Percentiles rank a stretch among this genome's conserved stretches.
phyloP scores from a whole-genome alignment of 2,888 invertebrate species.

The Strigamia transsilvanica region DNA sequence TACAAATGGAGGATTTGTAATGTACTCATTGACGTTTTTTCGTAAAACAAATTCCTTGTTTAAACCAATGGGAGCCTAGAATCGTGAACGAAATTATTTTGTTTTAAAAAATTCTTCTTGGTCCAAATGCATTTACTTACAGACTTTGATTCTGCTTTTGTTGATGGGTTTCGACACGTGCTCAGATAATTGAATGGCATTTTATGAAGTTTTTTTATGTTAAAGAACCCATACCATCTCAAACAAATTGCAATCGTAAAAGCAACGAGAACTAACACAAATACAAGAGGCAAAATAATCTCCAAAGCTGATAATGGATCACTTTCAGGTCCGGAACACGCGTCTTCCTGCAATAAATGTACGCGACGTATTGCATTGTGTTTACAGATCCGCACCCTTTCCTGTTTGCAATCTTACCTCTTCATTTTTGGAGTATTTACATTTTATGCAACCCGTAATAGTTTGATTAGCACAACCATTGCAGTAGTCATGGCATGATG shows the following conservation, averaged over 20 bases:
- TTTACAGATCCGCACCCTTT: not conserved
- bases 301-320: not conserved
- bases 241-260: not conserved
- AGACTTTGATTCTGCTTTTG: not conserved
- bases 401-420: not conserved
- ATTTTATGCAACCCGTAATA: not conserved
- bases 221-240: conserved; percentile 2
- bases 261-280: conserved; percentile 1
- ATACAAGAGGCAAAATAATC: conserved; percentile 10
- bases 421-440: conserved; percentile 20
- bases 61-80: not conserved
- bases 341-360: not conserved
- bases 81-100: not conserved
- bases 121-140: not conserved
- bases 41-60: not conserved
- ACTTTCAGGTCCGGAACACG: not conserved
- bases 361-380: not conserved
- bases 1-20: conserved; percentile 6
- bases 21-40: not conserved
- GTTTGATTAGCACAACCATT: not conserved
- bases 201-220: not conserved
- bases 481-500: conserved; percentile 16
- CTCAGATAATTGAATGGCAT: conserved; percentile 7
- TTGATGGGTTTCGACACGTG: not conserved
- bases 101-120: not conserved